Conservation (phyloP, 2,797 vertebrate species). For the Acropternis orthonyx region DNA sequence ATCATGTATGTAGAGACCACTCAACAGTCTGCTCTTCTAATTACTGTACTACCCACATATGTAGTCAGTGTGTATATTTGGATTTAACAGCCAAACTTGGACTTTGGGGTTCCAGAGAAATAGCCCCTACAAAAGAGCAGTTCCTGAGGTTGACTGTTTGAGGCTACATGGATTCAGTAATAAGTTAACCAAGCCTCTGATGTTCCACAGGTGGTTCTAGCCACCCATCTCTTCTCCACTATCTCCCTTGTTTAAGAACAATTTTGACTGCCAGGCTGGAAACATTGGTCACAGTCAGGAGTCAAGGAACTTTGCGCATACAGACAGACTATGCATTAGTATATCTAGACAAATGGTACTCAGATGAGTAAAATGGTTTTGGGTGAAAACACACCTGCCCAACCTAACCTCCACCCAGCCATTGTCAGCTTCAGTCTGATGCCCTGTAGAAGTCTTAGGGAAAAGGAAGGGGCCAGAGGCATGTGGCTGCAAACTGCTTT, state of each 20-base stretch:
- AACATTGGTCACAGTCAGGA: neutral
- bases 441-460: neutral
- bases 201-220: neutral
- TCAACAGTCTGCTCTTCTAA: neutral
- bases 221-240: neutral
- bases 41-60: neutral
- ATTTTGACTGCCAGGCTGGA: neutral
- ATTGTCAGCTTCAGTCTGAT: neutral
- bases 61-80: neutral
- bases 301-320: neutral
- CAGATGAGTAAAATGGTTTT: neutral
- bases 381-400: neutral
- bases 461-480: neutral
- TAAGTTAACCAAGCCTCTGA: neutral
- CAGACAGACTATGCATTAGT: neutral
- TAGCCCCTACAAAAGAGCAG: neutral
- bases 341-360: neutral
- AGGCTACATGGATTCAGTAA: neutral
- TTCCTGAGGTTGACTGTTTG: neutral
- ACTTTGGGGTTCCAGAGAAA: neutral
- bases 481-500: neutral
- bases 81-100: neutral
- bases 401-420: neutral
- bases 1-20: neutral
- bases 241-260: neutral